These are phyloP conservation scores for Apodemus agrarius DNA, from an alignment of 2,797 vertebrate genomes.

Conservation along the genomic window DNA sequence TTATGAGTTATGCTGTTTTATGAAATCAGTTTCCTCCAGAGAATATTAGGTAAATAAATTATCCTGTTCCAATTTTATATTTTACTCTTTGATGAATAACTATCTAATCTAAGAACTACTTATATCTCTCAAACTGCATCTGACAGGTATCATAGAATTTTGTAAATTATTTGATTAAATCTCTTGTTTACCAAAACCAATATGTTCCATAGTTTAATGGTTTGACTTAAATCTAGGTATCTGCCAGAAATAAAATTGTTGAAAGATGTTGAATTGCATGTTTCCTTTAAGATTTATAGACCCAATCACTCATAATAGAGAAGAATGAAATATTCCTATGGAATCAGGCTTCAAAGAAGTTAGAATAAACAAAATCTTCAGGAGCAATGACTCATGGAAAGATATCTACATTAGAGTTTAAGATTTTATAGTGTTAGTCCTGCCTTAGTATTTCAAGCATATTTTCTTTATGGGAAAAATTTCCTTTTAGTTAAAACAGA, in stretches of 20 bases:
- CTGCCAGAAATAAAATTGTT: not conserved
- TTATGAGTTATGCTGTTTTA: not conserved
- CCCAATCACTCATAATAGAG: not conserved
- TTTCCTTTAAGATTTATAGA: not conserved
- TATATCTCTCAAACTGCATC: not conserved
- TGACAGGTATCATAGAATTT: not conserved
- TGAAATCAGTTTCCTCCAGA: not conserved
- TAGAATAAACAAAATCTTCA: not conserved
- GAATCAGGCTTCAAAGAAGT: not conserved
- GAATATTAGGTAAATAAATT: conserved; percentile 49
- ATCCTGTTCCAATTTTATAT: not conserved
- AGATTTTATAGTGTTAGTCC: not conserved
- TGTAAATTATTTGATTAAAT: not conserved
- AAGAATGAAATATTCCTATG: not conserved
- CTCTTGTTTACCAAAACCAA: not conserved
- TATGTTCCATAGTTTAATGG: not conserved
- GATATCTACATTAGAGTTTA: not conserved
- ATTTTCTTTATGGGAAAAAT: not conserved
- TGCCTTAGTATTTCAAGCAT: not conserved
- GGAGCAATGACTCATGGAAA: not conserved
- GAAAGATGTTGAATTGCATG: not conserved
- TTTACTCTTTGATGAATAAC: not conserved
- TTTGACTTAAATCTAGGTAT: not conserved
- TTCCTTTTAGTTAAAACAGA: not conserved
- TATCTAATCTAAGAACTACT: not conserved